These are phyloP conservation scores for Elgaria multicarinata DNA, from an alignment of 2,113 vertebrate genomes.

Conservation along the genomic window DNA sequence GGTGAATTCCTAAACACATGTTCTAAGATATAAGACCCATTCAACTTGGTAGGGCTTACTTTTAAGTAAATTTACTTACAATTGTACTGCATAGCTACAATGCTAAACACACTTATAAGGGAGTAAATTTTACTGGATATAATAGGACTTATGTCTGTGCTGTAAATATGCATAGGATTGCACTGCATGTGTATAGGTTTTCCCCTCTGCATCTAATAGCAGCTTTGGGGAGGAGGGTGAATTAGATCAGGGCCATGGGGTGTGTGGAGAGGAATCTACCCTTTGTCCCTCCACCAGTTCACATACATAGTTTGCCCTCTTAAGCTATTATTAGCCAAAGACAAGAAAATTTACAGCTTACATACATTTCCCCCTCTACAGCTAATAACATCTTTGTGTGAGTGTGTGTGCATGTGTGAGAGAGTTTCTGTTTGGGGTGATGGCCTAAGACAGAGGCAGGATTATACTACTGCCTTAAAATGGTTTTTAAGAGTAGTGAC, in stretches of 20 bases:
- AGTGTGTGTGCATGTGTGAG: too few relatives aligned
- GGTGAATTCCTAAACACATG: not conserved
- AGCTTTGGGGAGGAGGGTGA: not conserved
- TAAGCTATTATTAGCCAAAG: fast-evolving
- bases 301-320: too few relatives aligned
- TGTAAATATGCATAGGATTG: not conserved
- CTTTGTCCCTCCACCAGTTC: not conserved
- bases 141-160: not conserved
- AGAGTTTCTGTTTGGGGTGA: too few relatives aligned
- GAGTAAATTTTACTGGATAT: not conserved
- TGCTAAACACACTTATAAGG: not conserved
- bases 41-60: not conserved
- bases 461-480: too few relatives aligned
- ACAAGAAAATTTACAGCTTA: not conserved
- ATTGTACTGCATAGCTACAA: not conserved
- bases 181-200: not conserved
- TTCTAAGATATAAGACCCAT: too few relatives aligned
- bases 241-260: too few relatives aligned
- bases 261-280: too few relatives aligned
- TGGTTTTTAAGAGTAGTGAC: too few relatives aligned
- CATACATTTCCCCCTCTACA: too few relatives aligned
- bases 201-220: not conserved
- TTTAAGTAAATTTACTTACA: not conserved
- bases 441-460: too few relatives aligned
- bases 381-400: too few relatives aligned